Evolutionary conservation across 30 jellyfish, hydroid and myxozoan species (phyloP).

Genomic region (Haliclystus octoradiatus): DNA sequence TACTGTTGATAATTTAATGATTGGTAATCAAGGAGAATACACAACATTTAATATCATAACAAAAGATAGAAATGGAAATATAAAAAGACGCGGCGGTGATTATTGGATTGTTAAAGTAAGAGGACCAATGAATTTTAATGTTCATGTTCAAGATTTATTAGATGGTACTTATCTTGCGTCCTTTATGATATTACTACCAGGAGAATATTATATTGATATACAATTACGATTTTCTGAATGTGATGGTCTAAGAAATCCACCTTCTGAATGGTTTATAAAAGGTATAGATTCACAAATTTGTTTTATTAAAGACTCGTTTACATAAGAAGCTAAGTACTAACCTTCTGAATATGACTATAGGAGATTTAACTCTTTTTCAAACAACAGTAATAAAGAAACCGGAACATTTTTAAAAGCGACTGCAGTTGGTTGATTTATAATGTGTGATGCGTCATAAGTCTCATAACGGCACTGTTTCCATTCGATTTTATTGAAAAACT

Average conservation of each 20-base stretch:
- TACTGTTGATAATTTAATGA: too few relatives aligned
- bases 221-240: constrained; percentile 15
- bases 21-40: too few relatives aligned
- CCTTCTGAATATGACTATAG: too few relatives aligned
- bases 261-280: constrained; percentile 35
- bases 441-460: too few relatives aligned
- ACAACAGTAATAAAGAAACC: too few relatives aligned
- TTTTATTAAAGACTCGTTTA: not conserved
- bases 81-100: constrained; percentile 36
- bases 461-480: too few relatives aligned
- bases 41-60: constrained; percentile 16
- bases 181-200: constrained; percentile 11
- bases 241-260: constrained; percentile 57
- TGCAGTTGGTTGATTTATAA: too few relatives aligned
- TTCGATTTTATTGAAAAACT: too few relatives aligned
- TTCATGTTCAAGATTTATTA: constrained; percentile 16
- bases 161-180: constrained; percentile 34
- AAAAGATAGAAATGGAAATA: constrained; percentile 15
- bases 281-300: not conserved
- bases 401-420: too few relatives aligned
- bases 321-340: too few relatives aligned
- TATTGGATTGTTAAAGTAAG: constrained; percentile 31
- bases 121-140: constrained; percentile 1
- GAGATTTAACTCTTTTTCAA: too few relatives aligned
- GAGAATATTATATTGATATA: constrained; percentile 11